Conservation (phyloP, 2,888 invertebrate genomes). For the Pterostichus niger region DNA sequence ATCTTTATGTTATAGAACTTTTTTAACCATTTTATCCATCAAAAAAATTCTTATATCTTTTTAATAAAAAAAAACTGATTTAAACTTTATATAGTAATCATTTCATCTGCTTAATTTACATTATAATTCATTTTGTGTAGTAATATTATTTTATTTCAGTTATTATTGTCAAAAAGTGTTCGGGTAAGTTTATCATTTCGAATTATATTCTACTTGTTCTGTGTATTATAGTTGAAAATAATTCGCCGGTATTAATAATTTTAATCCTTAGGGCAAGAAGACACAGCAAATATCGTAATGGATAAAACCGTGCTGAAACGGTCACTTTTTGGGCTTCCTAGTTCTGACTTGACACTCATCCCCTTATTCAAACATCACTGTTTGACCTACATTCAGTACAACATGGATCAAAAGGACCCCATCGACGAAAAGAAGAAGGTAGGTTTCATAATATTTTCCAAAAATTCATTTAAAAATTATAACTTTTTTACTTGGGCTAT, state of each 20-base stretch:
- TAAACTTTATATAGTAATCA: neutral
- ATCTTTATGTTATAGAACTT: constrained; percentile 55
- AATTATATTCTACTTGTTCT: constrained; percentile 14
- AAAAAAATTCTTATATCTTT: constrained; percentile 9
- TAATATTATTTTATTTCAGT: constrained; percentile 30
- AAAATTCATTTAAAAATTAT: neutral
- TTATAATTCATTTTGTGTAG: constrained; percentile 25
- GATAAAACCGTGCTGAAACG: constrained; percentile 57
- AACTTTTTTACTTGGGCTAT: neutral
- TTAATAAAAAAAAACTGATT: constrained; percentile 3
- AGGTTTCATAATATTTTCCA: constrained; percentile 19
- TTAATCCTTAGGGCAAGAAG: constrained; percentile 54
- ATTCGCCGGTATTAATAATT: constrained; percentile 42
- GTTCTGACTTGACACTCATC: constrained; percentile 30
- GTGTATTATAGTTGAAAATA: constrained; percentile 20
- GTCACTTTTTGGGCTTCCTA: constrained; percentile 50
- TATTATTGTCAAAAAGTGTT: constrained; percentile 34
- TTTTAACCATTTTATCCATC: constrained; percentile 20
- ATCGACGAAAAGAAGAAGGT: constrained; percentile 40
- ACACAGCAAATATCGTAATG: constrained; percentile 59
- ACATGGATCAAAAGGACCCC: constrained; percentile 56
- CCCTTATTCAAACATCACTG: constrained; percentile 33
- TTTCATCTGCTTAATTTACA: constrained; percentile 25
- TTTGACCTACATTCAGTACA: constrained; percentile 60
- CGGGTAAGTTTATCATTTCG: constrained; percentile 48